These are phyloP conservation scores for Drosophila ezoana DNA, from an alignment of 2,888 invertebrate species.

Conservation along the genomic window DNA sequence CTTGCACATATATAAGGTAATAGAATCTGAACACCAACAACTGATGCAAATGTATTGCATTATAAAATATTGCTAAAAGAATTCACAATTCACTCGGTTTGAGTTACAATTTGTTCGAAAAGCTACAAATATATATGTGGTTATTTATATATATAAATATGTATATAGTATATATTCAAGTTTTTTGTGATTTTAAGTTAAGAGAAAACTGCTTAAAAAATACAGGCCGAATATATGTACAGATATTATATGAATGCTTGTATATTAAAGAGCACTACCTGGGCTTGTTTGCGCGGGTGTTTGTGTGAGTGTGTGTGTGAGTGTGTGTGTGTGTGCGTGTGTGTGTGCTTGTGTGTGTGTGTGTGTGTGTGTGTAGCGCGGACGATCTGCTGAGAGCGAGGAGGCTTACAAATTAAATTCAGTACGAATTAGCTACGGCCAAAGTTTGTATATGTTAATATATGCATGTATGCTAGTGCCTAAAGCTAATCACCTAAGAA, in stretches of 20 bases:
- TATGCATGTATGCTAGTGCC: conserved; percentile 23
- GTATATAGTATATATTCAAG: neutral
- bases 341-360: neutral
- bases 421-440: conserved; percentile 68
- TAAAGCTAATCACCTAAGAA: conserved; percentile 27
- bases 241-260: conserved; percentile 31
- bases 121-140: neutral
- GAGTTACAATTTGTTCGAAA: conserved; percentile 6
- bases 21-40: conserved; percentile 5
- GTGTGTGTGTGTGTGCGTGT: neutral
- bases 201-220: conserved; percentile 8
- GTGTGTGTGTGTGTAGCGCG: conserved; percentile 1
- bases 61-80: neutral
- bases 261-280: conserved; percentile 13
- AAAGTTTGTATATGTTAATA: conserved; percentile 38
- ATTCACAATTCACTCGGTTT: neutral
- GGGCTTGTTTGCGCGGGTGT: neutral
- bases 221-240: conserved; percentile 32
- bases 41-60: too few relatives aligned
- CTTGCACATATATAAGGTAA: conserved; percentile 31
- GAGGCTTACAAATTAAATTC: conserved; percentile 67
- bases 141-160: neutral
- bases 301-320: neutral
- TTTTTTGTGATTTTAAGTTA: conserved; percentile 6
- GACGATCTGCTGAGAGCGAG: conserved; percentile 11